Evolutionary conservation across 2,797 vertebrate species (phyloP), one percentile per base, ranked within the genome.

Genomic region (Fistularia tabacaria): DNA sequence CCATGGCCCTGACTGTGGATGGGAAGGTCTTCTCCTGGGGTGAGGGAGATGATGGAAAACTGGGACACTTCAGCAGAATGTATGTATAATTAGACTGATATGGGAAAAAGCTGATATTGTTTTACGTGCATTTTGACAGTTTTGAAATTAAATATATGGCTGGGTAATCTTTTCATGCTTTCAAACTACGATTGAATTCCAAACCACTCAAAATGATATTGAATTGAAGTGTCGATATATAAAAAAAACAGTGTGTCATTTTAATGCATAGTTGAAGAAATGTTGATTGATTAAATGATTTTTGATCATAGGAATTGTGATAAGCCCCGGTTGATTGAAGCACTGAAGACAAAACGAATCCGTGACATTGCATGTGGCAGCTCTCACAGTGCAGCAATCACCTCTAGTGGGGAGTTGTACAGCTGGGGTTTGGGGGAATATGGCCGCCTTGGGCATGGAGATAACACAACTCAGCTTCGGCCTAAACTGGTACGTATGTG

Each of bases 341-440:
- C 97, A 0, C 59, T 99, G 79, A 99, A 98, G 84, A 97, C 94
- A 57, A 99, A 98, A 71, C 94, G 97, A 0, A 98, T 99, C 66
- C 92, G 97, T 38, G 97, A 99, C 78, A 97, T 99, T 1, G 97
- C 97, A 36, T 99, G 97, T 14, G 97, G 97, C 47, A 98, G 96
- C 79, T 99, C 97, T 2, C 97, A 99, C 66, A 99, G 97, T 1
- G 94, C 97, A 0, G 97, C 97, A 0, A 98, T 99, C 80, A 98
- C 97, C 1, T 99, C 97, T 49, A 98, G 96, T 0, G 97, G 97
- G 10, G 97, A 99, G 36, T 88, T 99, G 47, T 99, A 99, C 69
- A 94, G 95, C 1, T 99, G 97, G 97, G 97, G 97, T n/a, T 85
- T 99, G n/a, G 97, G 97, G 8, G 97, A 99, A 56, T 99, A 99